Conservation (phyloP, 2,113 vertebrate genomes). For the Lota lota region DNA sequence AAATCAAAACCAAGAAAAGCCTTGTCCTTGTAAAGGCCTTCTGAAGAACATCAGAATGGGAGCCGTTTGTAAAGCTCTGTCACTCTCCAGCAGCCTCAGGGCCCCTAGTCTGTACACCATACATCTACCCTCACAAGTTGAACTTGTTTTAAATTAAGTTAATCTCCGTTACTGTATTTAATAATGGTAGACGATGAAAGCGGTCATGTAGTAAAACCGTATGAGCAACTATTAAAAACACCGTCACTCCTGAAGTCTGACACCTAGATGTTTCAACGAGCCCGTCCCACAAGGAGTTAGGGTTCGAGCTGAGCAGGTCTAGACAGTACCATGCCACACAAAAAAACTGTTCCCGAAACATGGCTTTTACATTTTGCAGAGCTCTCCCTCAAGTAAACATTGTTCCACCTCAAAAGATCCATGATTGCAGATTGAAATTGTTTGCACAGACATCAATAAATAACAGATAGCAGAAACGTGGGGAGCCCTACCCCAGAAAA, state of each 20-base stretch:
- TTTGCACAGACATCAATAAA: constrained; percentile 54
- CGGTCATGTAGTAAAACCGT: not conserved
- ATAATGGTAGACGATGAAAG: not conserved
- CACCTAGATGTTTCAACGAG: constrained; percentile 9
- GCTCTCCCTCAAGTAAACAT: constrained; percentile 29
- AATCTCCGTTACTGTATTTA: not conserved
- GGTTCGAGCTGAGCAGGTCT: constrained; percentile 12
- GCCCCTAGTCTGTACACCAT: not conserved
- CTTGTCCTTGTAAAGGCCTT: not conserved
- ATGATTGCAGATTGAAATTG: constrained; percentile 10
- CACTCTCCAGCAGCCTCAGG: not conserved
- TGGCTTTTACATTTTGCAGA: constrained; percentile 13
- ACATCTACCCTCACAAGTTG: not conserved
- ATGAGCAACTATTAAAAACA: not conserved
- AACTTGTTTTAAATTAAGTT: constrained; percentile 1
- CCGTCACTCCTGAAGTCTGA: not conserved
- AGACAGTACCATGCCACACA: constrained; percentile 49
- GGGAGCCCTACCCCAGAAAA: constrained; percentile 4
- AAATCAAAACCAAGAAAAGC: not conserved
- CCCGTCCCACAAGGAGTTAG: constrained; percentile 11
- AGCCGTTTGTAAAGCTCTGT: not conserved
- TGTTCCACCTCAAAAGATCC: constrained; percentile 23
- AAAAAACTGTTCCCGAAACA: not conserved
- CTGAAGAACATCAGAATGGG: not conserved
- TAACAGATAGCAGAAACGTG: constrained; percentile 22